Evolutionary conservation across 2,113 vertebrate genomes (phyloP).

Genomic region (Gymnobelideus leadbeateri): DNA sequence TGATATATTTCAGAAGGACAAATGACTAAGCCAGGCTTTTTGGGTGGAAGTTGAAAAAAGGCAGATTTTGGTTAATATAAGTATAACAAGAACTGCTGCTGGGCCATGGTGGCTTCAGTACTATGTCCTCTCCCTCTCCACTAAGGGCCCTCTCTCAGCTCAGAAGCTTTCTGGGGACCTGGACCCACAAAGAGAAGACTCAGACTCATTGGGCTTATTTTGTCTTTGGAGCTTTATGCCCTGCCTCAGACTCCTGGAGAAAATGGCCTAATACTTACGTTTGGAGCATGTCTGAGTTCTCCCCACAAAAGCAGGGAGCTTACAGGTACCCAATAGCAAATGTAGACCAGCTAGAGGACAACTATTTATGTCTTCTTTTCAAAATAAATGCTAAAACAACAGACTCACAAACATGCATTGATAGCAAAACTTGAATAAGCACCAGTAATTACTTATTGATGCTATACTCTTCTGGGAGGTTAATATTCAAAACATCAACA

Average conservation of each 20-base stretch:
- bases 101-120: not conserved
- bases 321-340: not conserved
- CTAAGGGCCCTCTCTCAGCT: not conserved
- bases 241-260: not conserved
- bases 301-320: not conserved
- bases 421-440: not conserved
- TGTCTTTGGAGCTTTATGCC: not conserved
- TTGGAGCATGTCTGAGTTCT: not conserved
- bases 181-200: not conserved
- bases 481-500: not conserved
- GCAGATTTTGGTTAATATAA: not conserved
- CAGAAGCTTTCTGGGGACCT: not conserved
- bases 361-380: not conserved
- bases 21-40: not conserved
- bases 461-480: not conserved
- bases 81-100: not conserved
- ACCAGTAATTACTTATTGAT: not conserved
- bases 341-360: not conserved
- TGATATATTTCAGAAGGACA: constrained; percentile 55
- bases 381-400: not conserved
- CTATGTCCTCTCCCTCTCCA: not conserved
- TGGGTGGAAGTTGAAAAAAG: not conserved
- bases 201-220: not conserved
- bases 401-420: not conserved
- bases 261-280: not conserved